Base-by-base conservation (phyloP, 2,797 vertebrate genomes). In the Oryzias sinensis region DNA sequence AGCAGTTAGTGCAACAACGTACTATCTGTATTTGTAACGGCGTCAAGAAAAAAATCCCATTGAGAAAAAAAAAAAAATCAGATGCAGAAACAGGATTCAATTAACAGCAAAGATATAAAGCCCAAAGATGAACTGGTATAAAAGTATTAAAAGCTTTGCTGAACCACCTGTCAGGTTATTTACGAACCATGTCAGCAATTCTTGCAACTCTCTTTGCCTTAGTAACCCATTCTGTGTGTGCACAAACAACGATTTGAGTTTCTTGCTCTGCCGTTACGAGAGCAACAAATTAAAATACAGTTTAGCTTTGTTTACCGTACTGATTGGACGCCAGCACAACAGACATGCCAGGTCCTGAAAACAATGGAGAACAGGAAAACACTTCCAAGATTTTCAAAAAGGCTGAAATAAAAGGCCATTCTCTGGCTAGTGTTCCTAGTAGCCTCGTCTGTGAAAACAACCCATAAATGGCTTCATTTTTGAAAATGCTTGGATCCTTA, bases 1-100 rank as follows among this genome's bases (percentile, higher is more conserved):
- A 82, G 82, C 82, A 71, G 76, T 86, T 82, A 78, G 66, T 6
- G 65, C 43, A 43, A 73, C 81, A 80, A 75, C 74, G 66, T 65
- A 56, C 68, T 68, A 61, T 72, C 66, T 72, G 72, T 80, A 82
- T 82, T 80, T 62, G 66, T 69, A 79, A 82, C 63, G 72, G 81
- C 69, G 66, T 67, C 59, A 63, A 81, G 33, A 58, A 53, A 57
- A 71, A 76, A 60, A 62, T 24, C 1, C 62, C 65, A 53, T 70
- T 80, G 82, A n/a, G 74, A 85, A 70, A 76, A 49, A 74, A 73
- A 81, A 58, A 63, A 59, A 71, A 64, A 68, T 11, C 54, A 40
- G 24, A 6, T 14, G 16, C 50, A 18, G 16, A 53, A 53, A 14
- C 53, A 75, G 53, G 64, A 48, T 62, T 17, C 43, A 50, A 18